These are phyloP conservation scores for Selene dorsalis DNA, from an alignment of 2,797 vertebrate genomes.

Conservation along the genomic window DNA sequence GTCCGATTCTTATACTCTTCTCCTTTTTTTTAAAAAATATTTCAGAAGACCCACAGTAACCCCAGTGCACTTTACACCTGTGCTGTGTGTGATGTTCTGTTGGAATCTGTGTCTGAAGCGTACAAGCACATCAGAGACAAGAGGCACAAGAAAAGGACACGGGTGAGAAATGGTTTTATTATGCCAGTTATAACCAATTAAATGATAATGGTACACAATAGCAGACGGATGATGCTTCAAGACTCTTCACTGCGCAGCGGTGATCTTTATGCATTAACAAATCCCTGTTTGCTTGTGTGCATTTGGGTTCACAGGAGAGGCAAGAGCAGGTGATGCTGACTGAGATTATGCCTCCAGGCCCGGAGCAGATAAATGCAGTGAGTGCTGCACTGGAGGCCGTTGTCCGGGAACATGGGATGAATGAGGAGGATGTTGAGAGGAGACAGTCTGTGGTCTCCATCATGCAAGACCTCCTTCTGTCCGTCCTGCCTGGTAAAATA, in stretches of 20 bases:
- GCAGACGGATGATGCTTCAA: not conserved
- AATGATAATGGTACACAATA: not conserved
- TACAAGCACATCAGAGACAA: slow-evolving; percentile 93
- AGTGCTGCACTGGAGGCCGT: slow-evolving; percentile 85
- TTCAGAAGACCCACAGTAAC: slow-evolving; percentile 87
- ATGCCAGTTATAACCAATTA: not conserved
- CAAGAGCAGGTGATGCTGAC: slow-evolving; percentile 90
- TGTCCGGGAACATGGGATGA: slow-evolving; percentile 87
- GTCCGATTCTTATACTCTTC: slow-evolving; percentile 4
- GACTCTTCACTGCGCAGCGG: not conserved
- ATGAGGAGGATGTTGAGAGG: slow-evolving; percentile 84
- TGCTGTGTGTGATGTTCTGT: slow-evolving; percentile 88
- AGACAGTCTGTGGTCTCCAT: slow-evolving; percentile 83
- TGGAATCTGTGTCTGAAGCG: slow-evolving; percentile 89
- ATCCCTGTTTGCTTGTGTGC: not conserved
- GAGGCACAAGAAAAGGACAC: slow-evolving; percentile 90
- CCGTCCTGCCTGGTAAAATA: slow-evolving; percentile 89
- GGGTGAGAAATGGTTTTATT: slow-evolving; percentile 78
- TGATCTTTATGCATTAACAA: not conserved
- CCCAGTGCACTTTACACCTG: slow-evolving; percentile 89
- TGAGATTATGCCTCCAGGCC: slow-evolving; percentile 87
- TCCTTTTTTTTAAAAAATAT: slow-evolving; percentile 9
- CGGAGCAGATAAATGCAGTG: slow-evolving; percentile 87
- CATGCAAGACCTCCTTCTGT: slow-evolving; percentile 88
- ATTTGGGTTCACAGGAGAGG: slow-evolving; percentile 83